Base-by-base conservation (phyloP, 2,888 invertebrate species). In the Bellardia pandia region DNA sequence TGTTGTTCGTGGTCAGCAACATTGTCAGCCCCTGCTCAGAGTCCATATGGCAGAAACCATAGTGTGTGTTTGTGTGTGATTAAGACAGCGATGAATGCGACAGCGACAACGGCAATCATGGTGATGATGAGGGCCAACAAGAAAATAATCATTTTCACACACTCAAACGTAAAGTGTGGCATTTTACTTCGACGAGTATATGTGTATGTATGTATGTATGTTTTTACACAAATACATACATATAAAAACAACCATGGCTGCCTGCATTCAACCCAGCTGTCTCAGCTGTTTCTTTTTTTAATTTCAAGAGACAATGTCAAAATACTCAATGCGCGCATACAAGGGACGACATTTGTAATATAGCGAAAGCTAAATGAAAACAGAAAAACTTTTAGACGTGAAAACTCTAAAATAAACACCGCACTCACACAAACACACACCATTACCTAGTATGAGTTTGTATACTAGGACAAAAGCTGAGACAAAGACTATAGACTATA, bases 301-400 rank as follows among this genome's bases (percentile, higher is more conserved):
- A 56, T 71, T 86, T 85, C 86, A 87, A 87, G 86, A 87, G 86
- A 87, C 86, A 87, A 87, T 87, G 86, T 85, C 86, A 85, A 87
- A 87, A 87, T 87, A 81, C 84, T 87, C 86, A 75, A 85, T 85
- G 85, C 86, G 86, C 86, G 85, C 81, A 85, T 81, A 81, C 80
- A 84, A 77, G 60, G 76, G 45, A 62, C 76, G 82, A 76, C 76
- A 78, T 86, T 82, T 78, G 78, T 78, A 75, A 77, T 74, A 79
- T 40, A 69, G 58, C 56, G 58, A 78, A 78, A 79, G 68, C 68
- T 30, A 82, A 76, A 62, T 33, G 76, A 62, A 75, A 76, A 74
- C 42, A 42, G 53, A 62, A 51, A 74, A 84, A 84, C 30, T 72
- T 78, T 86, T 79, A 71, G 76, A 83, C 76, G 79, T 86, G 71